Evolutionary conservation across 2,797 vertebrate species (phyloP).

Genomic region (Prionace glauca): DNA sequence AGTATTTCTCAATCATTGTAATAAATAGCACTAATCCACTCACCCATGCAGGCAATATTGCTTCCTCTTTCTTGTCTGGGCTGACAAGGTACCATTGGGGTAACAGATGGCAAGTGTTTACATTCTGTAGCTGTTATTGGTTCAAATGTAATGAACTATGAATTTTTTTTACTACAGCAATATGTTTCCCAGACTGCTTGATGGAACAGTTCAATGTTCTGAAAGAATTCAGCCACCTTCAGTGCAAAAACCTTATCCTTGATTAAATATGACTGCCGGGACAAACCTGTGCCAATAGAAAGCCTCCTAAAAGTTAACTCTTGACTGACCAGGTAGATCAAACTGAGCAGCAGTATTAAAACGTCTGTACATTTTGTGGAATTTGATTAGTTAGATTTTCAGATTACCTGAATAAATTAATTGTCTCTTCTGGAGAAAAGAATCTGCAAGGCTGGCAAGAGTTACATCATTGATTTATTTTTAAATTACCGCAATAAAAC

Average conservation of each 20-base stretch:
- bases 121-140: neutral
- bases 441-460: neutral
- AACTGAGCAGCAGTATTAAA: neutral
- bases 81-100: neutral
- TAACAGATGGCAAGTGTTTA: constrained; percentile 31
- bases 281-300: neutral
- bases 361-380: too few relatives aligned
- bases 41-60: neutral
- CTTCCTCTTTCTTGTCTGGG: neutral
- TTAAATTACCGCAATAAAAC: neutral
- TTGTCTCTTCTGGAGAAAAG: neutral
- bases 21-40: constrained; percentile 1
- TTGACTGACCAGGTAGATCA: neutral
- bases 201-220: neutral
- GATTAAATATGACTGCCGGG: neutral
- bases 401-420: neutral
- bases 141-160: neutral
- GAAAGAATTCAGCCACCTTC: neutral
- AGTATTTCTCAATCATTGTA: neutral
- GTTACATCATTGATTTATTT: constrained; percentile 3
- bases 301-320: neutral
- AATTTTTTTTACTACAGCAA: constrained; percentile 16
- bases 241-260: neutral
- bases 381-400: neutral
- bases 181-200: neutral